Evolutionary conservation across 2,797 vertebrate species (phyloP), one percentile per base, ranked within the genome.

Genomic region (Neosilurus hyrtlii): DNA sequence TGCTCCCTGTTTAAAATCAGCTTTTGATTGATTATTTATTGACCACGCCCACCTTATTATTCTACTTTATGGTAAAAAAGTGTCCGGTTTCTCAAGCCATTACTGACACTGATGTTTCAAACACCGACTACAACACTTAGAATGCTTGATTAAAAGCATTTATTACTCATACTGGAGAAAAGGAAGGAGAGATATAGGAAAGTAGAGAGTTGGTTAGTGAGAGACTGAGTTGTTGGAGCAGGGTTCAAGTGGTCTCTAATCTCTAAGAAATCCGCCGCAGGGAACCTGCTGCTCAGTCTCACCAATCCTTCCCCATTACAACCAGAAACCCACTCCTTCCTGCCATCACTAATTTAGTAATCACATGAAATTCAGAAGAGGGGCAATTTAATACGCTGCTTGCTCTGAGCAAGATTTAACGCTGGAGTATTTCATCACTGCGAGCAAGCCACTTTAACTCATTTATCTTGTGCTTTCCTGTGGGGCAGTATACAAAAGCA

Each of bases 331-430:
- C 86, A 84, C 86, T 81, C 80, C 62, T 79, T 83, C 87, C 84
- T 83, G 87, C 86, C 89, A 85, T 85, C 87, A 85, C 88, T 89
- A 89, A 89, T 89, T 89, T 86, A 88, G 85, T 87, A 89, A 89
- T 89, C 87, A 89, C 84, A 85, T 86, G 79, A 84, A 86, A 88
- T 87, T 87, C 81, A 88, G 85, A 90, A 88, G 86, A 88, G 89
- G 88, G 87, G 84, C 86, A 86, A 87, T 90, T 89, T 88, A 86
- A 90, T 89, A 89, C 85, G 70, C 80, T 63, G 83, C 86, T 87
- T 86, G 82, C 89, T 88, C 87, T 63, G 75, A 89, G 89, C 86
- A 82, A 89, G 84, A 91, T 89, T 86, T 90, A 89, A 88, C 85
- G 86, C 89, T 85, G 87, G 88, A 87, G 86, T 84, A 89, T 89